Evolutionary conservation across 1,140 invertebrate species (phyloP), one percentile per base, ranked within the genome.

Genomic region (Campodea augens): DNA sequence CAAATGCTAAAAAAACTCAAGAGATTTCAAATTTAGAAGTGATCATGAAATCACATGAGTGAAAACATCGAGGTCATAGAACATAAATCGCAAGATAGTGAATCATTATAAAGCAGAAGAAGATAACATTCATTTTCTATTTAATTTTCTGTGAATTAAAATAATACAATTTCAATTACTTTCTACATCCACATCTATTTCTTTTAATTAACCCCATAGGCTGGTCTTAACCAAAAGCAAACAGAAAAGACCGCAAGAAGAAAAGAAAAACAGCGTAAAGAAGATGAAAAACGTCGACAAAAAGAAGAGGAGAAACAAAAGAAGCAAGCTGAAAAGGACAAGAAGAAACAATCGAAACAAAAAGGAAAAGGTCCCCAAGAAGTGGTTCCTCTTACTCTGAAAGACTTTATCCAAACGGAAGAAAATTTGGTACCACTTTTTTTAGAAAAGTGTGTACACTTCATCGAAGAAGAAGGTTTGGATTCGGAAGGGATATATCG

Each of bases 401-500:
- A 76, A 51, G 74, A 77, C 48, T 77, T 77, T 55, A 70, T 70
- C 15, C 77, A 89, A 61, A 78, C 78, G 13, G 81, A 86, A 42
- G 75, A 76, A 15, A 82, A 85, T 60, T 74, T 78, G 42, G 75
- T 92, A 55, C 90, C 90, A 20, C 64, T 90, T 43, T 91, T 97
- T 60, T 71, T 97, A 21, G 88, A 92, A 60, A 93, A 91, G 58
- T 97, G 91, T 62, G 79, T 97, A 0, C 72, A 74, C 50, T 96
- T 89, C 62, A 93, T 98, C 39, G 91, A 97, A 65, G 81, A 89
- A 45, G 89, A 88, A 64, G 89, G 91, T 1, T 70, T 97, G 13
- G 82, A 88, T 52, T 89, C 87, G 0, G 92, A 98, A 65, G 93
- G 93, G 2, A 80, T 97, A 42, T 97, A 98, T 59, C 69, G 92